phyloP scores from a whole-genome alignment of 2,113 vertebrate species.

The Patagioenas fasciata region DNA sequence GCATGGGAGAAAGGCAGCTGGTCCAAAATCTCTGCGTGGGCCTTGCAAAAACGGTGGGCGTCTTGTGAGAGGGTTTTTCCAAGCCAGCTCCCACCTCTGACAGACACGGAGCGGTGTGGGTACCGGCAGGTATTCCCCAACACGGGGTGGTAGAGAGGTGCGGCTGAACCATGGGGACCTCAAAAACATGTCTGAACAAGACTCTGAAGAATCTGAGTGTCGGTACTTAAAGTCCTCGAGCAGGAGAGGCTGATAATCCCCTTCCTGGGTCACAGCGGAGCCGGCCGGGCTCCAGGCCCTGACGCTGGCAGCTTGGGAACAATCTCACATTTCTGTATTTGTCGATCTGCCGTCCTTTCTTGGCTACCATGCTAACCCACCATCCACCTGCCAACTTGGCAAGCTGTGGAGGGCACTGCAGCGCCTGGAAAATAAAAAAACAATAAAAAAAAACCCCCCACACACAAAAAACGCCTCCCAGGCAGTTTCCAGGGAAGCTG shows the following conservation, averaged over 20 bases:
- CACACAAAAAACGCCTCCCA: not conserved
- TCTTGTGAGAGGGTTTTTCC: not conserved
- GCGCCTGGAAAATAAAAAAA: not conserved
- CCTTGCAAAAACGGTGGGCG: not conserved
- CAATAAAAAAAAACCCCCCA: too few species aligned
- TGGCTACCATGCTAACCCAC: not conserved
- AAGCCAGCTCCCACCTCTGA: not conserved
- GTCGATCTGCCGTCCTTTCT: not conserved
- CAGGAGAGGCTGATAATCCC: not conserved
- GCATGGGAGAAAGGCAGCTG: not conserved
- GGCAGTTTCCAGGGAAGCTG: not conserved
- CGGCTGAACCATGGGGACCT: not conserved
- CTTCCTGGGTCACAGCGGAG: not conserved
- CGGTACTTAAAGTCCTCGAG: not conserved
- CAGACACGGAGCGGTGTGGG: not conserved
- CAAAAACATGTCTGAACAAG: not conserved
- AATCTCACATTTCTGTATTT: not conserved
- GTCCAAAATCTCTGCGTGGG: not conserved
- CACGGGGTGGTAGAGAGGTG: rapidly evolving
- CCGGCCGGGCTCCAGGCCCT: not conserved
- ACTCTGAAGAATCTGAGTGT: not conserved
- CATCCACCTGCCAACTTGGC: constrained; percentile 6
- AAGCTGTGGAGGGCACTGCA: not conserved
- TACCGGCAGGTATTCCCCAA: constrained; percentile 21
- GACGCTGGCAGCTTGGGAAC: not conserved